Evolutionary conservation across 2,888 invertebrate genomes (phyloP), one percentile per base, ranked within the genome.

Genomic region (Athalia circularis): DNA sequence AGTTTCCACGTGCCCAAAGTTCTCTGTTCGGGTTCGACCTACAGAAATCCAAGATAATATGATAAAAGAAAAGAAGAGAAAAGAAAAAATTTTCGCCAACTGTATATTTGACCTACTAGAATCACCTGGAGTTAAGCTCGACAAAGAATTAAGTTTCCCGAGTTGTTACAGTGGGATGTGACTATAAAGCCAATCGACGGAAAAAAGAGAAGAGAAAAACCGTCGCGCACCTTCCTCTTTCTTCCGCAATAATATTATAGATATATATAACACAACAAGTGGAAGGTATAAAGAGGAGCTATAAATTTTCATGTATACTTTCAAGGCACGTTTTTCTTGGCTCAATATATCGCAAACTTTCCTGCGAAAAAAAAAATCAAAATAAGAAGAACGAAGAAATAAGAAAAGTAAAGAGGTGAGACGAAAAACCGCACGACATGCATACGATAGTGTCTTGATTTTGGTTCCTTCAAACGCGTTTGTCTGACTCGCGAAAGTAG

Each of bases 271-370:
- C 29, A 29, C 0, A 29, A 2, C 29, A 2, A 29, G 29, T 29
- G 29, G 29, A 29, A 29, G 29, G 29, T 29, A 29, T 29, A 29
- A 29, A 29, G 29, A 57, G 57, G 59, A 47, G 45, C 11, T n/a
- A 72, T 59, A 72, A 72, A 72, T 72, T 72, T 57, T 72, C 72
- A 72, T 54, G 52, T 57, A 59, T 43, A 59, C 57, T 72, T 72
- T 29, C 72, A 72, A 43, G 59, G 59, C 59, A 72, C 59, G 57
- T 72, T 52, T 15, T 68, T 68, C 52, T 52, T 6, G 29, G 50
- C 54, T 50, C 43, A 6, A 68, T 52, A n/a, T 29, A 54, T 68
- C 29, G 67, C 67, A 67, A 67, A 67, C 67, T 68, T 68, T 11
- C 43, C 48, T 52, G 1, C 8, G 43, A 45, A 29, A 0, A 29